Evolutionary conservation across 2,888 invertebrate species (phyloP).

Genomic region (Lacanobia wlatinum): DNA sequence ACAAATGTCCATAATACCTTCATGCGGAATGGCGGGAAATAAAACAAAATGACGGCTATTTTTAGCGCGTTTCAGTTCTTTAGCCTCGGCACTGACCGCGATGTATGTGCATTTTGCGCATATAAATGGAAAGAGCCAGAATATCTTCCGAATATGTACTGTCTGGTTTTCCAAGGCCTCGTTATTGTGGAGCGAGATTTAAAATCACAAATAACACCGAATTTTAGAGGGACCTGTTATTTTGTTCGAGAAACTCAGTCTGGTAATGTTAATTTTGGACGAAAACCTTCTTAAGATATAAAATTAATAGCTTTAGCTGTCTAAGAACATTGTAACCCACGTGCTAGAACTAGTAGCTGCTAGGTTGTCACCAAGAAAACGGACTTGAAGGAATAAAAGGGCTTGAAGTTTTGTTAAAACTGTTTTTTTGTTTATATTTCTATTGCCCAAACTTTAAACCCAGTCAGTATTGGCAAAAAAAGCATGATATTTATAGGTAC

Average conservation of each 20-base stretch:
- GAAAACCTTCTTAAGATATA: too few relatives aligned
- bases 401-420: too few relatives aligned
- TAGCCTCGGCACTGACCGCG: conserved; percentile 55
- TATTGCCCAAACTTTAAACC: neutral
- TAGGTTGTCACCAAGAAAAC: too few relatives aligned
- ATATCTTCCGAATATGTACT: conserved; percentile 27
- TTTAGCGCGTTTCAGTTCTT: conserved; percentile 64
- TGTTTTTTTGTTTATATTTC: too few relatives aligned
- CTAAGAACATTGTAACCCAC: too few relatives aligned
- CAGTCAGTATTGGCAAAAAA: neutral
- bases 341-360: too few relatives aligned
- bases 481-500: too few relatives aligned
- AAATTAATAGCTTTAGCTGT: too few relatives aligned
- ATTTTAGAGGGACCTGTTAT: neutral
- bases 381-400: too few relatives aligned
- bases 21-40: conserved; percentile 22
- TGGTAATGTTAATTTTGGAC: neutral
- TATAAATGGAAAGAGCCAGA: conserved; percentile 22
- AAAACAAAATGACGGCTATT: conserved; percentile 76
- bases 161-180: conserved; percentile 1
- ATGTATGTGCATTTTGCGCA: conserved; percentile 2
- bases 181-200: neutral
- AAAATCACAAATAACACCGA: neutral
- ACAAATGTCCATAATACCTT: conserved; percentile 3
- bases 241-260: neutral